These are phyloP conservation scores for Arctocebus calabarensis DNA, from an alignment of 2,797 vertebrate species.

Conservation along the genomic window DNA sequence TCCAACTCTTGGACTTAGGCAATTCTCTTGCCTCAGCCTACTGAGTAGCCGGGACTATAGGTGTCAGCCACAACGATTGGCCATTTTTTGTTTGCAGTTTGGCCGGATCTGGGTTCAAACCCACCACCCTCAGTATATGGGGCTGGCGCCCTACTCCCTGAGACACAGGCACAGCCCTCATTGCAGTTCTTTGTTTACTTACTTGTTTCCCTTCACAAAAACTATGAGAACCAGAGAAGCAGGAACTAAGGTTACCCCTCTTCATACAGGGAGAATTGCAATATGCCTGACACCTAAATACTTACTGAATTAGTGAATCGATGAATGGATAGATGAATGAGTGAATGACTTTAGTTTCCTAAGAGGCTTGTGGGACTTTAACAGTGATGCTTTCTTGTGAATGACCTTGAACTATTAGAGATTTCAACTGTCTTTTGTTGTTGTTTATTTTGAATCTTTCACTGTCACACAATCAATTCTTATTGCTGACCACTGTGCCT, in stretches of 20 bases:
- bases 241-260: background rate
- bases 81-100: too few species aligned
- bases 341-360: background rate
- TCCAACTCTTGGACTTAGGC: too few species aligned
- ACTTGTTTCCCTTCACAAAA: background rate
- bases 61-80: too few species aligned
- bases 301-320: background rate
- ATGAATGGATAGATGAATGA: background rate
- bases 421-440: background rate
- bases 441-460: background rate
- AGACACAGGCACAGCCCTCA: background rate
- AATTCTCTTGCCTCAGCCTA: too few species aligned
- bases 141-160: too few species aligned
- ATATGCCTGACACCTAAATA: background rate
- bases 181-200: background rate
- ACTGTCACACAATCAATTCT: background rate
- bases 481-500: background rate
- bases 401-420: background rate
- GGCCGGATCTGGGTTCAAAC: too few species aligned
- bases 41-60: too few species aligned
- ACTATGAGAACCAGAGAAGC: background rate
- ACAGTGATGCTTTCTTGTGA: background rate
- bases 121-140: too few species aligned
- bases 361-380: background rate
- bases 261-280: background rate